These are phyloP conservation scores for Ptyas mucosa DNA, from an alignment of 2,113 vertebrate species.

Conservation along the genomic window DNA sequence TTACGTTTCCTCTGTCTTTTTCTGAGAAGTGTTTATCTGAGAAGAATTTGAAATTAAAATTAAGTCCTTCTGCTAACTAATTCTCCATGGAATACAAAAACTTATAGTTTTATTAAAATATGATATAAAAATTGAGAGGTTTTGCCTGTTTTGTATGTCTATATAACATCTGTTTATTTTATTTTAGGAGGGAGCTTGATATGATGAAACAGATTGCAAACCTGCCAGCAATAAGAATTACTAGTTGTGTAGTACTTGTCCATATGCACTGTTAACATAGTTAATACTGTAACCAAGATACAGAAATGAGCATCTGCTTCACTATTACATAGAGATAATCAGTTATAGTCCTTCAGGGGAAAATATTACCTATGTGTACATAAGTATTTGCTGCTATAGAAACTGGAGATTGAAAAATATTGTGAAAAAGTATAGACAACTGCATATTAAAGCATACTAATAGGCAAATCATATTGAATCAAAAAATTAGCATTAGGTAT, in stretches of 20 bases:
- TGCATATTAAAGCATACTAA: background rate
- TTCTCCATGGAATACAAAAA: slow-evolving; percentile 1
- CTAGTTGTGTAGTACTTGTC: slow-evolving; percentile 1
- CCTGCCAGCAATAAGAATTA: slow-evolving; percentile 31
- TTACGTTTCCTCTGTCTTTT: background rate
- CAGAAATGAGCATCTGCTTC: slow-evolving; percentile 26
- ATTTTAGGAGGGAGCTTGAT: slow-evolving; percentile 23
- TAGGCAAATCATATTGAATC: background rate
- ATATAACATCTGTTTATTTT: slow-evolving; percentile 42
- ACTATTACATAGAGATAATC: slow-evolving; percentile 8
- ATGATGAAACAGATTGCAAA: slow-evolving; percentile 22
- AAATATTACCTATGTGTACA: background rate
- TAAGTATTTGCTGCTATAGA: background rate
- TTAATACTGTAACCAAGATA: slow-evolving; percentile 4
- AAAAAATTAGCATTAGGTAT: background rate
- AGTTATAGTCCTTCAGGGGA: background rate
- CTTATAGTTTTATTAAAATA: slow-evolving; percentile 16
- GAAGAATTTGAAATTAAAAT: background rate
- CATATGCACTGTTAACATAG: slow-evolving; percentile 3
- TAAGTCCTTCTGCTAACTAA: background rate
- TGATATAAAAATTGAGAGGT: slow-evolving; percentile 24
- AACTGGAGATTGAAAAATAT: background rate
- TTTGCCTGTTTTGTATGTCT: slow-evolving; percentile 46
- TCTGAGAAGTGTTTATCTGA: background rate
- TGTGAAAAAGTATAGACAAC: background rate